Evolutionary conservation across 2,113 vertebrate genomes (phyloP), one percentile per base, ranked within the genome.

Genomic region (Cisticola juncidis): DNA sequence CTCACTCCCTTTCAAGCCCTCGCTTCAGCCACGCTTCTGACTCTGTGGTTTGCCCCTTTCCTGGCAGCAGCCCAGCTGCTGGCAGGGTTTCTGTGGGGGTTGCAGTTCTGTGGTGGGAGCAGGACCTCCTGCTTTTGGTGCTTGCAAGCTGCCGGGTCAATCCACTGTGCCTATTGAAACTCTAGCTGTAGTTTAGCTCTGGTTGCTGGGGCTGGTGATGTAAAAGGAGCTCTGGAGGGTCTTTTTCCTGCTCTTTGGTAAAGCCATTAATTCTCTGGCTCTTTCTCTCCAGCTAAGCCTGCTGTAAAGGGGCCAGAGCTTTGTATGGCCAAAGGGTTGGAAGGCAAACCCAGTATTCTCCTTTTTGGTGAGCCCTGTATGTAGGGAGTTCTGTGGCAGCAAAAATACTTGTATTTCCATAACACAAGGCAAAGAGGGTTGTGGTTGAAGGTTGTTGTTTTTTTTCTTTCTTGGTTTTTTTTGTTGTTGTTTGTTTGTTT

Each of bases 401-500:
- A 66, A 40, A 92, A 90, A 51, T 90, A 69, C 60, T 81, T 92
- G 8, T 70, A 45, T 70, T 70, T 70, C 44, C 19, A 6, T 81
- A 92, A 92, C 35, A 77, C 19, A 48, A 88, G 65, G 85, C 35
- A 70, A 62, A 66, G 44, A 81, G 25, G 28, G 23, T 65, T 93
- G 78, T 38, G 51, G 65, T 33, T 69, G 33, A 8, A 64, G 56
- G 7, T 7, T 54, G 61, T 54, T 31, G 29, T 8, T 10, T 50
- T 54, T 70, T 50, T 58, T 18, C 47, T 82, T 69, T 45, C 54
- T 80, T 45, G 61, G 1, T 2, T 60, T 93, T 91, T 85, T 53
- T 24, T 31, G 6, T 62, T 88, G n/a, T n/a, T 54, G 8, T 72
- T 54, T 66, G 51, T 88, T 93, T 96, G 88, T 88, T 94, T 95